phyloP scores from a whole-genome alignment of 2,888 invertebrate genomes.

The Vannuccia rotundouncinata region DNA sequence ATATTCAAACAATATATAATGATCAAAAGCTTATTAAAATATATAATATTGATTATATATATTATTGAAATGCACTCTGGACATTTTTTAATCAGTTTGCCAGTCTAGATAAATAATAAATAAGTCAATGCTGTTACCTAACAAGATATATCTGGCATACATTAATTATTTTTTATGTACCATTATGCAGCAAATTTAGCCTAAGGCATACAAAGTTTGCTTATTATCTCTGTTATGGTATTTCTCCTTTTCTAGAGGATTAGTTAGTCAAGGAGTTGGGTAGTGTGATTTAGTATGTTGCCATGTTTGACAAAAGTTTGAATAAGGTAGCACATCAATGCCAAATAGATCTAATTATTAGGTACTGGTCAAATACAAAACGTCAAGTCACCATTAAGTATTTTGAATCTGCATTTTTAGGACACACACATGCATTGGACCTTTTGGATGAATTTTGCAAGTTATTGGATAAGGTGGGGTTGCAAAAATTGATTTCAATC shows the following conservation, averaged over 20 bases:
- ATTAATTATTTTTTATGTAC: not conserved
- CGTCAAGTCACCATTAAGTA: slow-evolving; percentile 20
- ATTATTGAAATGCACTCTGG: too few species aligned
- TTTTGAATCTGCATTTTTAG: slow-evolving; percentile 2
- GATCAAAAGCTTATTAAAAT: too few species aligned
- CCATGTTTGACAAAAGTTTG: slow-evolving; percentile 16
- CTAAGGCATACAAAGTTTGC: slow-evolving; percentile 2
- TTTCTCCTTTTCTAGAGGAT: slow-evolving; percentile 22
- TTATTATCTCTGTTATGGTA: slow-evolving; percentile 6
- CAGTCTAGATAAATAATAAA: too few species aligned
- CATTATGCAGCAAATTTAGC: not conserved
- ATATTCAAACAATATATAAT: too few species aligned
- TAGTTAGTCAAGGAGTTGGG: not conserved
- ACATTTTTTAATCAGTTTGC: too few species aligned
- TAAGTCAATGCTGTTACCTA: not conserved
- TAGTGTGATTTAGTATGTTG: not conserved
- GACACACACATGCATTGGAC: slow-evolving; percentile 3
- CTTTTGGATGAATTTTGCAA: not conserved
- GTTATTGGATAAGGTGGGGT: not conserved
- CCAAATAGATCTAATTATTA: slow-evolving; percentile 12
- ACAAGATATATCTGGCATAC: not conserved
- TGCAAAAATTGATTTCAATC: not conserved
- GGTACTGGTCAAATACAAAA: not conserved
- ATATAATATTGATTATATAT: too few species aligned
- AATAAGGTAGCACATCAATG: not conserved